phyloP scores from a whole-genome alignment of 2,113 vertebrate species.

The Toxostoma redivivum region DNA sequence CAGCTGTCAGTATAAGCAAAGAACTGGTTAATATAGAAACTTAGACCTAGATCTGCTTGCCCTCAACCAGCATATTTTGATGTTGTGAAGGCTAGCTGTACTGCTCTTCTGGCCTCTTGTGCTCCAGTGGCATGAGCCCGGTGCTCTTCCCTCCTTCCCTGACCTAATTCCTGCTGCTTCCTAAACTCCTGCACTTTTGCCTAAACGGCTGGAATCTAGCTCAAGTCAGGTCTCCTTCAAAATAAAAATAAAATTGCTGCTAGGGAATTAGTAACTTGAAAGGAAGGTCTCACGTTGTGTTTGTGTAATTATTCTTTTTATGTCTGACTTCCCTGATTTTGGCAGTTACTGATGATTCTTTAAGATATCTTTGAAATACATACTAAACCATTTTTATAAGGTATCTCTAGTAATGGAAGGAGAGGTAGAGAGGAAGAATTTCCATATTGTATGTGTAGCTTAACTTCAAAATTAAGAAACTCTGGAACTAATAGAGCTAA shows the following conservation, averaged over 20 bases:
- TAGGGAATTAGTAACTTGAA: background rate
- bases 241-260: background rate
- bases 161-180: background rate
- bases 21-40: background rate
- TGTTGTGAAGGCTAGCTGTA: background rate
- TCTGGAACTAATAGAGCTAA: background rate
- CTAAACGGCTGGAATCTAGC: background rate
- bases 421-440: background rate
- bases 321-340: background rate
- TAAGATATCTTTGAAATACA: background rate
- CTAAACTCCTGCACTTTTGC: background rate
- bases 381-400: background rate
- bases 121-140: background rate
- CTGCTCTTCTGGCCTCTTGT: accelerated
- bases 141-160: background rate
- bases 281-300: background rate
- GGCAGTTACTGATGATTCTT: background rate
- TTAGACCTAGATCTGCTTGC: background rate
- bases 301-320: background rate
- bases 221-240: background rate
- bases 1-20: background rate
- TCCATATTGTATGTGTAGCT: background rate
- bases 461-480: background rate
- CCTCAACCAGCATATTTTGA: background rate
- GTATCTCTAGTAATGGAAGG: background rate